These are phyloP conservation scores for Andrena praecox DNA, from an alignment of 2,888 invertebrate genomes.

Conservation along the genomic window DNA sequence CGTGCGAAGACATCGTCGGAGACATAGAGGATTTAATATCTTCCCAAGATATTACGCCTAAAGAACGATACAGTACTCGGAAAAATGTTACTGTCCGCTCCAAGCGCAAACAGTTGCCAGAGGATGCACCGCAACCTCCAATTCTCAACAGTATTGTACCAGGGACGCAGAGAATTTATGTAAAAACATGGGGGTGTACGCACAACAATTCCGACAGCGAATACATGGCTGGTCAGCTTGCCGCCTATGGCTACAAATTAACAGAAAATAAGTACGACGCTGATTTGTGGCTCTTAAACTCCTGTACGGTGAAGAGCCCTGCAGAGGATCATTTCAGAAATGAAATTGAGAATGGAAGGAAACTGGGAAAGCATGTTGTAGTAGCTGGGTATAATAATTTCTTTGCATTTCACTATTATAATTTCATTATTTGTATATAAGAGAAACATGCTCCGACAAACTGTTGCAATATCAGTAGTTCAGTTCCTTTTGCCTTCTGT, in stretches of 20 bases:
- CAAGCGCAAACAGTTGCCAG: constrained; percentile 79
- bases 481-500: no score
- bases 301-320: constrained; percentile 99
- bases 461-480: no score
- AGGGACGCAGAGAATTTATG: constrained; percentile 88
- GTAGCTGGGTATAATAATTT: constrained; percentile 90
- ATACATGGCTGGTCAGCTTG: constrained; percentile 98
- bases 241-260: constrained; percentile 94
- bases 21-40: constrained; percentile 95
- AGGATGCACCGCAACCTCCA: constrained; percentile 67
- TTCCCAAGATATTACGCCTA: constrained; percentile 92
- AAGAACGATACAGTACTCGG: constrained; percentile 90
- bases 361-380: constrained; percentile 93
- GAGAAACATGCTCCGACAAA: no score
- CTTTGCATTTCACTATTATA: not conserved
- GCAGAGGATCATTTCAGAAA: constrained; percentile 98
- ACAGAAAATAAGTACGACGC: constrained; percentile 93
- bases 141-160: constrained; percentile 84
- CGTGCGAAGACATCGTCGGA: constrained; percentile 89
- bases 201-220: constrained; percentile 99
- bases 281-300: constrained; percentile 97
- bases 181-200: constrained; percentile 99
- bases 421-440: not conserved
- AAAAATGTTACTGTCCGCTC: constrained; percentile 90
- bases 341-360: constrained; percentile 92